Conservation (phyloP, 2,797 vertebrate species). For the Hybognathus amarus region DNA sequence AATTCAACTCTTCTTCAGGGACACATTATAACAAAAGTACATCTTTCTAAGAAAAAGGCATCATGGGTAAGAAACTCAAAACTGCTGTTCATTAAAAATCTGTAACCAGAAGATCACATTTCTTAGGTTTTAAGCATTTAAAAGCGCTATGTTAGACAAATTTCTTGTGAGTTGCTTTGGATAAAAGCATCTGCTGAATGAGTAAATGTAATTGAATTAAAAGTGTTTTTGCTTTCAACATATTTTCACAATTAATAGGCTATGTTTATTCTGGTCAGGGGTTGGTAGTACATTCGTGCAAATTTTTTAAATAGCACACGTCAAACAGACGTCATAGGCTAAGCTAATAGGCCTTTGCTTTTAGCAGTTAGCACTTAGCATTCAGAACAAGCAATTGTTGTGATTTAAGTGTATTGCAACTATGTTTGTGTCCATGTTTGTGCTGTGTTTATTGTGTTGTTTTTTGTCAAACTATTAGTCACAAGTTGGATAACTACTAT, state of each 20-base stretch:
- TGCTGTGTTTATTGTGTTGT: too few relatives aligned
- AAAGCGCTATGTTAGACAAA: neutral
- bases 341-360: neutral
- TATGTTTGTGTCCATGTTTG: too few relatives aligned
- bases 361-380: neutral
- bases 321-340: neutral
- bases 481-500: neutral
- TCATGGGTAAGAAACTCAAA: conserved; percentile 50
- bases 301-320: neutral
- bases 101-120: neutral
- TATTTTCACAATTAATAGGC: neutral
- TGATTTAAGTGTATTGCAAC: neutral
- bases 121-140: neutral
- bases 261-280: neutral
- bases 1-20: neutral
- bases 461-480: neutral
- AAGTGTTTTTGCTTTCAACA: neutral
- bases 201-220: neutral
- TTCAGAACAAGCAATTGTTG: neutral
- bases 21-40: neutral
- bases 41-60: neutral
- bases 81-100: neutral
- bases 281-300: neutral
- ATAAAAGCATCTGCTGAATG: neutral
- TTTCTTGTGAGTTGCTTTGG: neutral